Percentiles rank a stretch among this genome's conserved stretches.
These are phyloP conservation scores for Hormaphis cornu DNA, from an alignment of 1,140 invertebrate genomes.

Conservation along the genomic window DNA sequence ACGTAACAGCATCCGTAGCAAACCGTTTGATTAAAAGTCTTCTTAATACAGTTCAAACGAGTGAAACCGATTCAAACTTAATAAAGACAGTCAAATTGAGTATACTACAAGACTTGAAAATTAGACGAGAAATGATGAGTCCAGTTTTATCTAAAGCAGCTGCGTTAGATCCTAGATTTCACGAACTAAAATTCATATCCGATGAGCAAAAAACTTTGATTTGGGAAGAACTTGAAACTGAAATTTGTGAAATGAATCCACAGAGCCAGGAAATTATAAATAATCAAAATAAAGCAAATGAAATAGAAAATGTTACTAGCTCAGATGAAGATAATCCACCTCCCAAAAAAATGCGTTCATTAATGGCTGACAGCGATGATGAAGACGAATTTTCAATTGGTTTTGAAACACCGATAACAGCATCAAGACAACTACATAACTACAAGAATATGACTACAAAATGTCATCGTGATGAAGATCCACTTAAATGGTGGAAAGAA, in stretches of 20 bases:
- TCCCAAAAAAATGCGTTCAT: neutral
- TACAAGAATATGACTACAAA: neutral
- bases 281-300: too few species aligned
- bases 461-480: conserved; percentile 36
- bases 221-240: neutral
- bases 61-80: neutral
- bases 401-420: neutral
- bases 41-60: neutral
- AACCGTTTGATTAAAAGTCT: neutral
- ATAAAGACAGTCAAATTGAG: neutral
- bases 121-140: neutral
- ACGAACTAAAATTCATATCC: neutral
- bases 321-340: neutral
- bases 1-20: neutral
- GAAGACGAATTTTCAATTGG: neutral
- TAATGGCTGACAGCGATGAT: neutral
- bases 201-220: neutral
- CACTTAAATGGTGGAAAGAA: conserved; percentile 41
- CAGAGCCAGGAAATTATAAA: too few species aligned
- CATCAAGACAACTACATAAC: neutral
- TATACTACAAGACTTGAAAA: neutral
- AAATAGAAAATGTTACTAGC: too few species aligned
- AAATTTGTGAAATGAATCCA: too few species aligned
- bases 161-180: neutral
- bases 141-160: neutral